A percentile compares a stretch with the other conserved stretches of the same genome.
Evolutionary conservation across 1,140 invertebrate genomes (phyloP).

Genomic region (Thereuonema tuberculata): DNA sequence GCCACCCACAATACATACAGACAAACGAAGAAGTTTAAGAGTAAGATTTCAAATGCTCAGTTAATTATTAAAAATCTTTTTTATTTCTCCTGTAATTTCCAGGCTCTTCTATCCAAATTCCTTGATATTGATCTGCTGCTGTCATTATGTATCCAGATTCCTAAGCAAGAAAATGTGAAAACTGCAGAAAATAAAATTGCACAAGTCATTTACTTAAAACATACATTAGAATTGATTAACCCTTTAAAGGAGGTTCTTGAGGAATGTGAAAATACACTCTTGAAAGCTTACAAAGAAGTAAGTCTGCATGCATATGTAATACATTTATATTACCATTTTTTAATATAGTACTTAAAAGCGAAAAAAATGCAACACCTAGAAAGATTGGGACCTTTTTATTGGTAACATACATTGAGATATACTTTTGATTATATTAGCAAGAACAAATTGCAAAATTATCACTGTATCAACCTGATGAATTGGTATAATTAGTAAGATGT

Average conservation of each 20-base stretch:
- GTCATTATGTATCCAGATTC: conserved; percentile 40
- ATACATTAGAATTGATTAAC: conserved; percentile 52
- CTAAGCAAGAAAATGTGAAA: conserved; percentile 41
- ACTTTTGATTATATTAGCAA: too few relatives aligned
- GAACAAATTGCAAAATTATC: too few relatives aligned
- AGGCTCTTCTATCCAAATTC: conserved; percentile 40
- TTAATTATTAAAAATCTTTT: too few relatives aligned
- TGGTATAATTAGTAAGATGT: too few relatives aligned
- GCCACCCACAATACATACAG: too few relatives aligned
- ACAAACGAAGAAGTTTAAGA: too few relatives aligned
- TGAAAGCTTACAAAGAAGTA: conserved; percentile 47
- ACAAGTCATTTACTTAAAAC: conserved; percentile 61
- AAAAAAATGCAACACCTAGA: too few relatives aligned
- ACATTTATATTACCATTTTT: not conserved
- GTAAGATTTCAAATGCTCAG: too few relatives aligned
- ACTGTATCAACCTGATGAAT: too few relatives aligned
- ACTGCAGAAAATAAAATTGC: conserved; percentile 60
- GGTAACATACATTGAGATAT: too few relatives aligned
- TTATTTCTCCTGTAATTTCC: too few relatives aligned
- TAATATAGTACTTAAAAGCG: not conserved
- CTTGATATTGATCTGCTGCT: conserved; percentile 47
- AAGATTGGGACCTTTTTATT: too few relatives aligned
- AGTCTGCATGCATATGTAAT: conserved; percentile 9
- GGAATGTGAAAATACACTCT: conserved; percentile 41
- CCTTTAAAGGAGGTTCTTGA: conserved; percentile 46